Evolutionary conservation across 2,888 invertebrate species (phyloP), one percentile per base, ranked within the genome.

Genomic region (Plemyria rubiginata): DNA sequence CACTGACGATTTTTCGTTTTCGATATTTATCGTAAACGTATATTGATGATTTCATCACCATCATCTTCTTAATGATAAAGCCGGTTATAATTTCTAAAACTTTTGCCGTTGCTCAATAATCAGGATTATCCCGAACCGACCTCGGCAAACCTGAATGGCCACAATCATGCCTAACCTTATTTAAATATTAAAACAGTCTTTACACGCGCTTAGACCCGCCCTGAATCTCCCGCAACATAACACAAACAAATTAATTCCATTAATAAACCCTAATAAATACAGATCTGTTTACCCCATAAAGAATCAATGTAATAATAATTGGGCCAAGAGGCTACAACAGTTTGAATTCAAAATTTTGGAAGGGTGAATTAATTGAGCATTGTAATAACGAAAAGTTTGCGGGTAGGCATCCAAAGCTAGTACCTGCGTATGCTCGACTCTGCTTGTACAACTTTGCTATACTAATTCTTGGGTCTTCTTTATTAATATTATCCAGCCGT

Each of bases 221-320:
- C 78, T 61, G 58, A 61, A 67, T 63, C 80, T 70, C 81, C 84
- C 86, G 74, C 85, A 88, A 90, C 88, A 88, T 88, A 90, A 90
- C 90, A 88, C 85, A 92, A 92, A 92, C 92, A 92, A 92, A 92
- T 92, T 92, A 91, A 92, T 92, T 91, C 91, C 76, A 85, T 90
- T 91, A 92, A 92, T 92, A 85, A 86, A 90, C 91, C 90, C 87
- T 88, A 90, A 90, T 91, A 91, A 91, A 92, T 87, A 90, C 84
- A 86, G 88, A 84, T 89, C 88, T 89, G 88, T 91, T 90, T 91
- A 91, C 87, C 83, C 84, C 89, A 83, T 88, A 90, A 91, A 91
- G 90, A 90, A 91, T 91, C 87, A 91, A 90, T 85, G 87, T 88
- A 87, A 84, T 87, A 91, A 91, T 90, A 92, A 92, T 90, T 89